Evolutionary conservation across 2,888 invertebrate species (phyloP).

Genomic region (Habroteleia sp.): DNA sequence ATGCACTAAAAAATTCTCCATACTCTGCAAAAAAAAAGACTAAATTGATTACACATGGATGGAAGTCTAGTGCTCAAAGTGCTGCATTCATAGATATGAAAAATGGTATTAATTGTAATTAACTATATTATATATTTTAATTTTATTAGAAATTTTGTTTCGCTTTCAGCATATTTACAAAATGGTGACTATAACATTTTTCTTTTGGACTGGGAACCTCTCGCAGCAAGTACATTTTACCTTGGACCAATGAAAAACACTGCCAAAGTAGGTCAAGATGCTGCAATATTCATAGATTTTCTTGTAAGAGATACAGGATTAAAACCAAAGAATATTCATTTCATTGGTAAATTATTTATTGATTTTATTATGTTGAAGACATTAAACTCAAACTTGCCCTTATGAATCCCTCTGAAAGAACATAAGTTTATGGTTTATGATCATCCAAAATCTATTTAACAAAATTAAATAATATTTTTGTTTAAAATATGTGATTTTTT

Average conservation of each 20-base stretch:
- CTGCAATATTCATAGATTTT: slow-evolving; percentile 79
- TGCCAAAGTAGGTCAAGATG: slow-evolving; percentile 78
- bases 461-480: no score
- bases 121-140: background rate
- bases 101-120: slow-evolving; percentile 70
- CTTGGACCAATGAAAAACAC: slow-evolving; percentile 80
- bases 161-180: slow-evolving; percentile 72
- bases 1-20: slow-evolving; percentile 61
- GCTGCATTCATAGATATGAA: slow-evolving; percentile 78
- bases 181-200: slow-evolving; percentile 80
- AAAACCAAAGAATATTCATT: slow-evolving; percentile 77
- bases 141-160: background rate
- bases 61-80: slow-evolving; percentile 80
- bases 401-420: no score
- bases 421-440: no score
- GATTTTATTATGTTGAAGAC: slow-evolving; percentile 1
- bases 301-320: slow-evolving; percentile 75
- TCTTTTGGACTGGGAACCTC: slow-evolving; percentile 81
- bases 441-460: no score
- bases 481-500: no score
- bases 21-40: slow-evolving; percentile 73
- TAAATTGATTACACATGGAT: slow-evolving; percentile 82
- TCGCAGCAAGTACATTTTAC: slow-evolving; percentile 80
- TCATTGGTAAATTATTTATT: slow-evolving; percentile 75
- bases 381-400: no score